These are phyloP conservation scores for Trichoplusia ni DNA, from an alignment of 1,140 invertebrate genomes.

Conservation along the genomic window DNA sequence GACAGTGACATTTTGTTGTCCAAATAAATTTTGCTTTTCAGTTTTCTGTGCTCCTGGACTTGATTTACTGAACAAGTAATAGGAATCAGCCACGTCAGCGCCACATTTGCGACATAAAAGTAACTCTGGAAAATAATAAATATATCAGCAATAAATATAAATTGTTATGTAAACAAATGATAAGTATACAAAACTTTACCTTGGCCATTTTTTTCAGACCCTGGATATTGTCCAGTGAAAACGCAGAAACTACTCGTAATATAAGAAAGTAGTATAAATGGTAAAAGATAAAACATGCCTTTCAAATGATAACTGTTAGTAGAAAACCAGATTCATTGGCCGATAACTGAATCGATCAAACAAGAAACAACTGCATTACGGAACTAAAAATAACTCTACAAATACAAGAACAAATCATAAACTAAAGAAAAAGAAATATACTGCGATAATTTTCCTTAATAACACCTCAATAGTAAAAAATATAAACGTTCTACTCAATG, in stretches of 20 bases:
- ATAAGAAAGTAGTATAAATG: slow-evolving; percentile 51
- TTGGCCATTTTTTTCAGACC: slow-evolving; percentile 55
- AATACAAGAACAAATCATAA: no score
- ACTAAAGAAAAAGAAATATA: no score
- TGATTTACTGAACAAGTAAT: slow-evolving; percentile 74
- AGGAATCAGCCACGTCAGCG: slow-evolving; percentile 77
- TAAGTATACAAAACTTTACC: slow-evolving; percentile 41
- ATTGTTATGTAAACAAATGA: slow-evolving; percentile 23
- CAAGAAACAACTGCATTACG: no score
- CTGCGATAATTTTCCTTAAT: no score
- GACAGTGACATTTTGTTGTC: slow-evolving; percentile 73
- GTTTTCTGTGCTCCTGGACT: slow-evolving; percentile 73
- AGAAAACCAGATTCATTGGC: background rate
- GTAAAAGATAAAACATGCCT: slow-evolving; percentile 59
- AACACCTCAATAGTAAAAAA: no score
- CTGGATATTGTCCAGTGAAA: slow-evolving; percentile 44
- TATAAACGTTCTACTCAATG: no score
- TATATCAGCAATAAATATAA: slow-evolving; percentile 1
- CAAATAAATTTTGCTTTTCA: slow-evolving; percentile 79
- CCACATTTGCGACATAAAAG: slow-evolving; percentile 81
- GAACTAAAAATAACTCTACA: no score
- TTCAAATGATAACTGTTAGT: background rate
- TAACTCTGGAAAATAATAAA: slow-evolving; percentile 61
- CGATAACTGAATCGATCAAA: background rate
- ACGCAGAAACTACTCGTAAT: slow-evolving; percentile 35